phyloP scores from a whole-genome alignment of 2,113 vertebrate genomes.

The Istiophorus platypterus region DNA sequence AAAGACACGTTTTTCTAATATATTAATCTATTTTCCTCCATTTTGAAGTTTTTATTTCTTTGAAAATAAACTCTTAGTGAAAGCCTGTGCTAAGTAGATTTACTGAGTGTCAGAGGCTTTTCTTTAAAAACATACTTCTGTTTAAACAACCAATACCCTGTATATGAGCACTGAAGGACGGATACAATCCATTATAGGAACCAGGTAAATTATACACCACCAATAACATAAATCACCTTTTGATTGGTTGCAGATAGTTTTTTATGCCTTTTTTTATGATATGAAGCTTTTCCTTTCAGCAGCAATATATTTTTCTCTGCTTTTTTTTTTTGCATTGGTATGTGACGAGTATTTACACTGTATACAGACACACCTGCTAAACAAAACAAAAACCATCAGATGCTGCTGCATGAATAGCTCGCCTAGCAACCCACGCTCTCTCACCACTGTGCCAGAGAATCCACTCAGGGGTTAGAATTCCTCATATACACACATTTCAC shows the following conservation, averaged over 20 bases:
- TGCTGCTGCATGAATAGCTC: slow-evolving; percentile 26
- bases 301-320: slow-evolving; percentile 29
- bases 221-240: neutral
- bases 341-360: slow-evolving; percentile 67
- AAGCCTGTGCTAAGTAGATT: neutral
- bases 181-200: slow-evolving; percentile 9
- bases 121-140: slow-evolving; percentile 3
- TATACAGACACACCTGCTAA: slow-evolving; percentile 22
- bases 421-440: neutral
- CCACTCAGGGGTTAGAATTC: slow-evolving; percentile 23
- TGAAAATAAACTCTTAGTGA: neutral
- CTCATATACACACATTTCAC: slow-evolving; percentile 76
- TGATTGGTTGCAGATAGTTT: neutral
- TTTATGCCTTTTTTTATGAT: neutral
- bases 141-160: slow-evolving; percentile 4
- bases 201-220: neutral
- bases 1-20: slow-evolving; percentile 7
- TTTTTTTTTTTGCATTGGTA: neutral
- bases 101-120: neutral
- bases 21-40: slow-evolving; percentile 31
- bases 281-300: slow-evolving; percentile 24
- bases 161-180: slow-evolving; percentile 41
- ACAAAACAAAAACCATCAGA: slow-evolving; percentile 7
- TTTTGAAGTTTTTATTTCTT: neutral
- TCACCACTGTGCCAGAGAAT: slow-evolving; percentile 11